Percentiles rank a stretch among this genome's conserved stretches.
phyloP scores from a whole-genome alignment of 2,888 invertebrate species.

The Gymnoscelis rufifasciata region DNA sequence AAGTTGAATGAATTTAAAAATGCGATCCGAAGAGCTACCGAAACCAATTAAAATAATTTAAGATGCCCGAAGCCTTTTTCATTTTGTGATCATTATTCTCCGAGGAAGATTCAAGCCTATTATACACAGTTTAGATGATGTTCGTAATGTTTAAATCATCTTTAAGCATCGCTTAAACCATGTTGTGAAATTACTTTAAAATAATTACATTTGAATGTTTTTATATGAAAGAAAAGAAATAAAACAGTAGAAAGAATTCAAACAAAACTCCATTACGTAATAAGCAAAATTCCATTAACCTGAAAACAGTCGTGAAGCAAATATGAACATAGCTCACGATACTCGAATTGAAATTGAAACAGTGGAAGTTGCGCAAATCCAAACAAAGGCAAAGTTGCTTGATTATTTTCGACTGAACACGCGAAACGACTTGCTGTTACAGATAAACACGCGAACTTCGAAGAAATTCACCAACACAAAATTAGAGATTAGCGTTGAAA shows the following conservation, averaged over 20 bases:
- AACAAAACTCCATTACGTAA: slow-evolving; percentile 1
- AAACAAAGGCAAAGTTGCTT: slow-evolving; percentile 53
- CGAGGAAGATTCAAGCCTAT: slow-evolving; percentile 68
- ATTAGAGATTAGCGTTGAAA: slow-evolving; percentile 55
- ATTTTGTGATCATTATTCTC: slow-evolving; percentile 76
- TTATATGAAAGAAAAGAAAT: slow-evolving; percentile 5
- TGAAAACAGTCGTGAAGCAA: slow-evolving; percentile 20
- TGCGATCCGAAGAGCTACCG: slow-evolving; percentile 67
- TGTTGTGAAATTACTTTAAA: slow-evolving; percentile 26
- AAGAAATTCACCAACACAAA: slow-evolving; percentile 60
- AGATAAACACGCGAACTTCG: slow-evolving; percentile 68
- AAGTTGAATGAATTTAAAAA: slow-evolving; percentile 43
- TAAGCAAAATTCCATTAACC: slow-evolving; percentile 24
- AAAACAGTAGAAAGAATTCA: slow-evolving; percentile 5
- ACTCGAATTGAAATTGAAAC: slow-evolving; percentile 40
- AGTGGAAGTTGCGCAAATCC: slow-evolving; percentile 42
- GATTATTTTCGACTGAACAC: slow-evolving; percentile 65
- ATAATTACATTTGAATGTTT: slow-evolving; percentile 22
- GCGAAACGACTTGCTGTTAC: slow-evolving; percentile 60
- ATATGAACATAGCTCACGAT: slow-evolving; percentile 19
- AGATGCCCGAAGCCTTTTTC: slow-evolving; percentile 72
- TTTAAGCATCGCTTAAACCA: slow-evolving; percentile 31
- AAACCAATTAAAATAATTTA: slow-evolving; percentile 80
- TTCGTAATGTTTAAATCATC: slow-evolving; percentile 64
- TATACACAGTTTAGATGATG: slow-evolving; percentile 71